A percentile compares a stretch with the other conserved stretches of the same genome.
These are phyloP conservation scores for Drosophila sechellia DNA, from an alignment of 1,140 invertebrate species.

Conservation along the genomic window DNA sequence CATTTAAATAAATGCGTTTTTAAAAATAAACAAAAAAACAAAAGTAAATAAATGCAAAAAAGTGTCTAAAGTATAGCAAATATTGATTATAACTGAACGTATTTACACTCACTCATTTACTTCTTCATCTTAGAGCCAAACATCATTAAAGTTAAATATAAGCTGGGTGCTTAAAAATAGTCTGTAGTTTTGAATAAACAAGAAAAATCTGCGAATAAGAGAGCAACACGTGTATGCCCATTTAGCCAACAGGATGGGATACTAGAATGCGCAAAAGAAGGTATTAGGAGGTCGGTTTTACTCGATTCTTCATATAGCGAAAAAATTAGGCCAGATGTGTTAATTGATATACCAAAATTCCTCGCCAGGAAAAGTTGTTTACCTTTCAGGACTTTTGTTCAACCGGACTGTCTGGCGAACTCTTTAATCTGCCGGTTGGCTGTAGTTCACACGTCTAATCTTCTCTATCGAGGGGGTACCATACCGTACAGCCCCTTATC, in stretches of 20 bases:
- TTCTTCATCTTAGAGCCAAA: constrained; percentile 16
- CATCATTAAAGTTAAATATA: constrained; percentile 43
- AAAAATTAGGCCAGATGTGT: constrained; percentile 58
- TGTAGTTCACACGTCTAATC: constrained; percentile 35
- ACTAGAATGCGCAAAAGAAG: constrained; percentile 32
- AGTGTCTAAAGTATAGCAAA: background rate
- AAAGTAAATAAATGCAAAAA: background rate
- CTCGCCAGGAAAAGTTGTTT: constrained; percentile 40
- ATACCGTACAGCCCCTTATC: constrained; percentile 11
- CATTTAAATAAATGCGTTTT: constrained; percentile 30
- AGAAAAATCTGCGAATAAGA: constrained; percentile 17
- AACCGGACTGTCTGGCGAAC: constrained; percentile 27
- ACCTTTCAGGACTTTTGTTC: constrained; percentile 25
- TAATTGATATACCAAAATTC: constrained; percentile 29
- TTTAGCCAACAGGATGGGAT: constrained; percentile 4
- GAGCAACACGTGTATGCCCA: constrained; percentile 37
- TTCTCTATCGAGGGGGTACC: constrained; percentile 23
- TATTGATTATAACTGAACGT: background rate
- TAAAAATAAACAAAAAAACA: background rate
- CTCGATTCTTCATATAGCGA: constrained; percentile 10
- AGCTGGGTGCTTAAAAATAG: constrained; percentile 23
- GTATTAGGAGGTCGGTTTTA: constrained; percentile 6
- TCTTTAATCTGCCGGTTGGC: constrained; percentile 21
- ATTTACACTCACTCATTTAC: constrained; percentile 19
- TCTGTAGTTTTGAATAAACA: constrained; percentile 25